A percentile compares a stretch with the other conserved stretches of the same genome.
Conservation (phyloP, 92 coral and sea anemone genomes). For the Hydrozoanthus gracilis region DNA sequence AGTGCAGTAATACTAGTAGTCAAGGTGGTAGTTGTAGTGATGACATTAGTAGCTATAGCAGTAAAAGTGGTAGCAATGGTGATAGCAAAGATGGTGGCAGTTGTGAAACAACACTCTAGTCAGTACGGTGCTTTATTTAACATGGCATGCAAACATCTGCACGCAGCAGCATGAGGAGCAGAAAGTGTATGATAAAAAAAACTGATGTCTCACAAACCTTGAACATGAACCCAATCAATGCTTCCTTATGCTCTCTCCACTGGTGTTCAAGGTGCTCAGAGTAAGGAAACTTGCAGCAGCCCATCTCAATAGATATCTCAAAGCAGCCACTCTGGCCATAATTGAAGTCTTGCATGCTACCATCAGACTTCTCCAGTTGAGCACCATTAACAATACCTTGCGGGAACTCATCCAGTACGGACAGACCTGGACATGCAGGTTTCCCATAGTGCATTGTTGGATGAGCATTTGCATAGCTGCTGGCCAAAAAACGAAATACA, state of each 20-base stretch:
- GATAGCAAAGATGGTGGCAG: no score
- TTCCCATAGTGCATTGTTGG: conserved; percentile 98
- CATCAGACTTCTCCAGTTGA: conserved; percentile 68
- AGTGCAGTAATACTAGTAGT: no score
- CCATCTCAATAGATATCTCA: conserved; percentile 83
- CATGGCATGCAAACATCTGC: no score
- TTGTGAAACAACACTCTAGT: no score
- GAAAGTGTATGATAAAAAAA: no score
- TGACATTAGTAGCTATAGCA: no score
- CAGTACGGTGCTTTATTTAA: no score
- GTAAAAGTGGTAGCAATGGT: no score
- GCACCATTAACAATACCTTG: conserved; percentile 88
- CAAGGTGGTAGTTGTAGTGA: no score
- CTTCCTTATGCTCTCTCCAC: conserved; percentile 87
- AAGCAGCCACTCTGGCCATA: conserved; percentile 85
- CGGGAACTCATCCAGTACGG: conserved; percentile 80
- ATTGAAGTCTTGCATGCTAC: conserved; percentile 86
- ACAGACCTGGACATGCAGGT: conserved; percentile 93
- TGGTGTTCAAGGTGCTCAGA: conserved; percentile 82
- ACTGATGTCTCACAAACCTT: conserved; percentile 65
- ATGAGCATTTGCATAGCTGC: conserved; percentile 83
- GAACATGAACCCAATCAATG: conserved; percentile 78
- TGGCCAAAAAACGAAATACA: conserved; percentile 87
- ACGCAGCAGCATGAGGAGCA: no score
- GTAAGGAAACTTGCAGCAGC: conserved; percentile 96